phyloP scores from a whole-genome alignment of 2,113 vertebrate genomes.

The Aplodontia rufa region DNA sequence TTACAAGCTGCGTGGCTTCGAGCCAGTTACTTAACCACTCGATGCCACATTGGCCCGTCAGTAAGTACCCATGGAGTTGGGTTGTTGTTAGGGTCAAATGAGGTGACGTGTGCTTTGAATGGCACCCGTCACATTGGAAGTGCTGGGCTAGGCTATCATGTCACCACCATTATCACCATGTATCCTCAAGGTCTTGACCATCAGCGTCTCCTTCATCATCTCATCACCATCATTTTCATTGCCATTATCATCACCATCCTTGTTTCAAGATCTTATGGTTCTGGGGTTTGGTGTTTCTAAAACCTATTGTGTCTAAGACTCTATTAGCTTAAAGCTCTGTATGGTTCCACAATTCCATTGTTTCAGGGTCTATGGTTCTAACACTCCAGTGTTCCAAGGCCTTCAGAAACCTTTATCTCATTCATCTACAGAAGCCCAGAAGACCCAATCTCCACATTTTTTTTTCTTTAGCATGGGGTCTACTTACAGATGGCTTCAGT shows the following conservation, averaged over 20 bases:
- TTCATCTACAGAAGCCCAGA: neutral
- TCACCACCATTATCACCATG: too few relatives aligned
- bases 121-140: neutral
- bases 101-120: neutral
- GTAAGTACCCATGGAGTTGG: neutral
- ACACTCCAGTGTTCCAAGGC: neutral
- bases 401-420: neutral
- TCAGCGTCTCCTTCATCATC: neutral
- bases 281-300: neutral
- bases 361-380: neutral
- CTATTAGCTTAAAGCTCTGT: neutral
- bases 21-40: neutral
- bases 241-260: neutral
- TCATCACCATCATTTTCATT: neutral
- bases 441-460: neutral
- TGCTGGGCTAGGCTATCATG: neutral
- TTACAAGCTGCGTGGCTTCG: neutral
- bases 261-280: neutral
- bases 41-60: neutral
- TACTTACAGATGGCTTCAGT: slow-evolving; percentile 93
- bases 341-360: neutral
- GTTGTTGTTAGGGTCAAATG: neutral
- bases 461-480: neutral
- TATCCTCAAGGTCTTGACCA: neutral
- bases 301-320: neutral